Percentiles rank a stretch among this genome's conserved stretches.
Evolutionary conservation across 2,113 vertebrate species (phyloP).

Genomic region (Leptobrachium leishanense): DNA sequence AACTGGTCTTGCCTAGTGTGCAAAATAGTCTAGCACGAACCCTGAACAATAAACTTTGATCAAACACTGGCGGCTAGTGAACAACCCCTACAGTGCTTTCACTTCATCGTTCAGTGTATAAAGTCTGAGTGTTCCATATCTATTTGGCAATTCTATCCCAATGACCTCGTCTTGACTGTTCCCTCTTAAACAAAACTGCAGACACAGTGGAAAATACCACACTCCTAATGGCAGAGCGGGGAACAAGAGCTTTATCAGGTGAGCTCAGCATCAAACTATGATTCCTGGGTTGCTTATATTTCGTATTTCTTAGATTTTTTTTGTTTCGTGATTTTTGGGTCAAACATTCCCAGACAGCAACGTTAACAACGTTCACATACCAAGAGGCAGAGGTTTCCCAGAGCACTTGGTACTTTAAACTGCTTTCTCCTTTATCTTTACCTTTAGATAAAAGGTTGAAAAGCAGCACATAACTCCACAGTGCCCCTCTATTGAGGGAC

Average conservation of each 20-base stretch:
- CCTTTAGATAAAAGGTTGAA: too few relatives aligned
- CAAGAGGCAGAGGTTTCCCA: constrained; percentile 13
- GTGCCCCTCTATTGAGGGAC: too few relatives aligned
- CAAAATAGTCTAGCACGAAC: too few relatives aligned
- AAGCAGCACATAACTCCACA: too few relatives aligned
- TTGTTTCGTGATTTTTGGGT: not conserved
- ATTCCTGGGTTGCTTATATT: constrained; percentile 19
- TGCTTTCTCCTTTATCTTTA: too few relatives aligned
- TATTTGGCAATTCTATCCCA: not conserved
- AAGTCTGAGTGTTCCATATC: too few relatives aligned
- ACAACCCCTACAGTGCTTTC: too few relatives aligned
- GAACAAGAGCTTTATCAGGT: not conserved
- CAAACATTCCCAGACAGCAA: constrained; percentile 36
- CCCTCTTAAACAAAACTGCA: not conserved
- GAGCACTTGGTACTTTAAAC: not conserved
- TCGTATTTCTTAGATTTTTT: constrained; percentile 8
- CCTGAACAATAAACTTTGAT: too few relatives aligned
- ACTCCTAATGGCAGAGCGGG: too few relatives aligned
- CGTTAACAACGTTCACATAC: constrained; percentile 17
- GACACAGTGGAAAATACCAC: not conserved
- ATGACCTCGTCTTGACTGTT: not conserved
- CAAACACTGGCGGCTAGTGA: too few relatives aligned
- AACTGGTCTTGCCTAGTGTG: too few relatives aligned
- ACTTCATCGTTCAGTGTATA: too few relatives aligned
- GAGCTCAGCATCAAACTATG: constrained; percentile 4